Percentiles rank a stretch among this genome's conserved stretches.
Conservation (phyloP, 2,113 vertebrate genomes). For the Ammodytes dubius region DNA sequence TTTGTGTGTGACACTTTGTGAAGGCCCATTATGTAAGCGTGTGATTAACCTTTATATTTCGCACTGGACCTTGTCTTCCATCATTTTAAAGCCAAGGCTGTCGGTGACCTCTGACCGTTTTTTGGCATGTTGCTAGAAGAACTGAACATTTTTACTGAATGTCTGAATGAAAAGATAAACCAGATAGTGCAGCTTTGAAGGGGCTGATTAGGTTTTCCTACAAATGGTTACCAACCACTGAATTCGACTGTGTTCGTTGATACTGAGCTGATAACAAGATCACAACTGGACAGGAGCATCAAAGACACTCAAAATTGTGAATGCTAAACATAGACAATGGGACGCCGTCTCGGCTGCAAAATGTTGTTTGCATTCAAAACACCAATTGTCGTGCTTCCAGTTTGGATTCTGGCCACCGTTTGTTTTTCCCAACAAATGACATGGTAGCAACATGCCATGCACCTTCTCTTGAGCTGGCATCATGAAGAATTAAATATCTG, state of each 20-base stretch:
- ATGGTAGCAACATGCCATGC: not conserved
- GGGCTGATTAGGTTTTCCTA: slow-evolving; percentile 12
- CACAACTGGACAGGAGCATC: not conserved
- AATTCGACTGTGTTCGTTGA: not conserved
- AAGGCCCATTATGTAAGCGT: slow-evolving; percentile 27
- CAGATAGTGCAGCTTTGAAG: not conserved
- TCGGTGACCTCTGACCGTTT: slow-evolving; percentile 36
- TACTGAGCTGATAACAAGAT: slow-evolving; percentile 2
- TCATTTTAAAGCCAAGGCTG: slow-evolving; percentile 53
- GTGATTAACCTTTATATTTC: slow-evolving; percentile 51
- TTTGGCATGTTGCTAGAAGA: slow-evolving; percentile 4
- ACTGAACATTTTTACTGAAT: not conserved
- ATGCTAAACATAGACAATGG: not conserved
- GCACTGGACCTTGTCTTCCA: slow-evolving; percentile 20
- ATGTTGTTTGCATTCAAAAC: slow-evolving; percentile 41
- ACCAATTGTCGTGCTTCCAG: not conserved
- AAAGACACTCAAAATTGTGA: not conserved
- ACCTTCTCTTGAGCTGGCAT: slow-evolving; percentile 13
- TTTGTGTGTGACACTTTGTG: slow-evolving; percentile 21
- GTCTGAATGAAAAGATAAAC: not conserved
- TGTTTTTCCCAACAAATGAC: not conserved
- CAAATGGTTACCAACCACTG: not conserved
- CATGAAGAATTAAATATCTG: slow-evolving; percentile 12
- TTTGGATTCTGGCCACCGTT: slow-evolving; percentile 15
- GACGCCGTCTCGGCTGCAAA: not conserved